Conservation (phyloP, 2,113 vertebrate species). For the Dermatemys mawii region DNA sequence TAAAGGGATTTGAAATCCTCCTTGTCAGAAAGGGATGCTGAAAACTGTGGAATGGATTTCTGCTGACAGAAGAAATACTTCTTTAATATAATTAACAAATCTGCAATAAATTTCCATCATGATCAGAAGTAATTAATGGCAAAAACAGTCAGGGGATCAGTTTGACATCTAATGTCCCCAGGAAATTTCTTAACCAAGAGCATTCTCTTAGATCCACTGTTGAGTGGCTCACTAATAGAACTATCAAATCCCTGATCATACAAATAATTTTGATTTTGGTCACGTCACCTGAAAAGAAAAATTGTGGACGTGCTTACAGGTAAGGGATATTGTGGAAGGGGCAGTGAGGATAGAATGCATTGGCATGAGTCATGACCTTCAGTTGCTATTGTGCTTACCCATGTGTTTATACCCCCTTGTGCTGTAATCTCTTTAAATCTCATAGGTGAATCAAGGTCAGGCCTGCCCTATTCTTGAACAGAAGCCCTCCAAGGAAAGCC, state of each 20-base stretch:
- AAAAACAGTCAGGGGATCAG: neutral
- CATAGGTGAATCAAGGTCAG: neutral
- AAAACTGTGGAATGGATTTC: slow-evolving; percentile 77
- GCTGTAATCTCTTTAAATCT: neutral
- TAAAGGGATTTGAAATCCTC: slow-evolving; percentile 76
- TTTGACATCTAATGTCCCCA: neutral
- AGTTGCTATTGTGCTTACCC: neutral
- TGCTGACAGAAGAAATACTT: slow-evolving; percentile 40
- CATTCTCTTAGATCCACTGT: neutral
- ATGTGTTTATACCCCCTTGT: neutral
- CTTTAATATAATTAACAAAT: slow-evolving; percentile 28
- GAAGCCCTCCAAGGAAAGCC: neutral
- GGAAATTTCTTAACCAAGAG: slow-evolving; percentile 2
- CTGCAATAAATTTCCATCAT: neutral
- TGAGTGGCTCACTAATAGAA: neutral
- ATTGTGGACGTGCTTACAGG: neutral
- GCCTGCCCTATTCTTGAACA: neutral
- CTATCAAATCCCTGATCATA: neutral
- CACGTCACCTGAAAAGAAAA: neutral
- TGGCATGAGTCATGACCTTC: neutral
- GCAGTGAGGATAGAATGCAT: neutral
- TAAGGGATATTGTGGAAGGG: neutral
- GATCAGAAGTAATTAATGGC: neutral
- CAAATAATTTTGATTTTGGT: neutral
- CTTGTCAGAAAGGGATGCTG: slow-evolving; percentile 60